Evolutionary conservation across 2,888 invertebrate genomes (phyloP), one percentile per base, ranked within the genome.

Genomic region (Seira sanloemensis): DNA sequence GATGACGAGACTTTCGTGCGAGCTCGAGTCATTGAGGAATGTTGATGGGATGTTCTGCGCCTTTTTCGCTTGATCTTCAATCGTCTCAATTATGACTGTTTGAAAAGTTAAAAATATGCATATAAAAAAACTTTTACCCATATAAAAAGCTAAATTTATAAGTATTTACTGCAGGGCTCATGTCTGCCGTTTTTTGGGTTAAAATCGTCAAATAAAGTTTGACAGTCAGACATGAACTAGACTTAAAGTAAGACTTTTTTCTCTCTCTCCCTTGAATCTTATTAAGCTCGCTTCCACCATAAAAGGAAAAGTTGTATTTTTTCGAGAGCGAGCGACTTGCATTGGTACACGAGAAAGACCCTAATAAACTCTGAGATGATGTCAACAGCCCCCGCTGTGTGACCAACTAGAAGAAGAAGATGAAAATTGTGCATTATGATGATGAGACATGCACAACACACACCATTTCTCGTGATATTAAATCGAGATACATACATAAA

Each of bases 1-100:
- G 67, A 94, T 89, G 58, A 94, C 91, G 24, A 94, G 91, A 12
- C 93, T 93, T 77, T 93, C 91, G 2, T 94, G 91, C 0, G 93
- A 90, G 2, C 93, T 92, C 0, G 92, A 92, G 21, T 93, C 92
- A 68, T 93, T 91, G 68, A 94, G 72, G 26, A 85, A 88, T 37
- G 81, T 88, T 1, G 89, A 86, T 26, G 89, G 89, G 27, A 89
- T 86, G 73, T 88, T 88, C 27, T 88, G 84, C 5, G 86, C 84
- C 66, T 86, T 88, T 73, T 89, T 88, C 2, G 87, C 84, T 21
- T 83, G 94, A 16, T 93, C 93, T 66, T 91, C 91, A 46, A 90
- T 88, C 18, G 90, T 90, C 80, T 89, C 89, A 7, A 90, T 88
- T 25, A 89, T 86, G 12, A 90, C 90, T 90, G 9, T 65, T 24